Base-by-base conservation (phyloP, 1,140 invertebrate genomes). In the Ceratina australensis region DNA sequence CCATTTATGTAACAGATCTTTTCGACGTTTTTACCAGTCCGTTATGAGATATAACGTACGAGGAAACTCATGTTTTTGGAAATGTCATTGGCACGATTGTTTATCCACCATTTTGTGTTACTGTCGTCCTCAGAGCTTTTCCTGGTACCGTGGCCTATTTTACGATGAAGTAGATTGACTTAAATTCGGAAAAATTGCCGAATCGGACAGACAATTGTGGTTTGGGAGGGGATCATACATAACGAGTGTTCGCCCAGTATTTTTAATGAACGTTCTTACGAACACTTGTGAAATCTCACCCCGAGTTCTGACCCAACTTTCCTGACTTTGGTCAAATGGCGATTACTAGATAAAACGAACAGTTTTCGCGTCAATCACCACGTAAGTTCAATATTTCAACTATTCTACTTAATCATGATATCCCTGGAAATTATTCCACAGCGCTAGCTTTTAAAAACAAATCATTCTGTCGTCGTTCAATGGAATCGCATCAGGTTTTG, bases 21-120 rank as follows among this genome's bases (percentile, higher is more conserved):
- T 18, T 1, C 22, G 18, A 20, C 5, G 12, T 68, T 26, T 26
- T 12, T 15, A 13, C 4, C 2, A 18, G 18, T n/a, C 3, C 22
- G 0, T 20, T 7, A n/a, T 63, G n/a, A 52, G 33, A 33, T 26
- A n/a, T 3, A 54, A 54, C 15, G 52, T 54, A 54, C 52, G 52
- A 26, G 13, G 20, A 65, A 59, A 65, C 76, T 56, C 33, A 80
- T 84, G 82, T 85, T 87, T 85, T 85, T 24, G 26, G 82, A 80
- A 86, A 78, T 69, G 74, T 86, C 78, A 72, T 68, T 78, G 56
- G 80, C 68, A 81, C 68, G 82, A 91, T 92, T 92, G 90, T 91
- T 92, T 91, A 91, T 91, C 88, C 88, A 90, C 90, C 90, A 91
- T 91, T 91, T 91, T 91, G 90, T 90, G 88, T 88, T 87, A 86